phyloP scores from a whole-genome alignment of 2,797 vertebrate species.

The Garrulus glandarius region DNA sequence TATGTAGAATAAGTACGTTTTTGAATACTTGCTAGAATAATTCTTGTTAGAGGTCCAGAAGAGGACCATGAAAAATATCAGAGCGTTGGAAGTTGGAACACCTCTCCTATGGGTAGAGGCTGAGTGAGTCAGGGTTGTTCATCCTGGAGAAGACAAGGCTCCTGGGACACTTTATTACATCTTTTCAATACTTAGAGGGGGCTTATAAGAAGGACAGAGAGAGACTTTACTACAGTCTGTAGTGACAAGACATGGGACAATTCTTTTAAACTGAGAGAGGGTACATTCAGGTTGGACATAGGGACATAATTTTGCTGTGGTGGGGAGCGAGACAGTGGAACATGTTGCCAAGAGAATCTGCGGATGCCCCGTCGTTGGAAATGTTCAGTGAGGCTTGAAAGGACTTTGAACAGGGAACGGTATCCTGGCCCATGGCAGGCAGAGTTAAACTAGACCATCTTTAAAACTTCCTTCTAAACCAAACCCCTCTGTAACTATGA shows the following conservation, averaged over 20 bases:
- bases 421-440: neutral
- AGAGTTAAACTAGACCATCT: fast-evolving
- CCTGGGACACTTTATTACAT: neutral
- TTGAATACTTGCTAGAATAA: neutral
- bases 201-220: neutral
- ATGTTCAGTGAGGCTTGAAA: neutral
- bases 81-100: neutral
- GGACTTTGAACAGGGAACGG: neutral
- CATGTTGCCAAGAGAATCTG: neutral
- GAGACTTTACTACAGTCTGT: neutral
- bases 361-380: fast-evolving
- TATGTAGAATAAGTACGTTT: neutral
- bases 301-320: neutral
- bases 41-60: neutral
- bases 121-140: neutral
- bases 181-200: neutral
- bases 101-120: neutral
- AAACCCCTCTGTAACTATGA: neutral
- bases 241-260: neutral
- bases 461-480: neutral
- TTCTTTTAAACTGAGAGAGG: neutral
- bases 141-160: neutral
- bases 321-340: neutral
- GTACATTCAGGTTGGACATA: neutral
- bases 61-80: neutral